phyloP scores from a whole-genome alignment of 2,113 vertebrate genomes.

The Poicephalus gulielmi region DNA sequence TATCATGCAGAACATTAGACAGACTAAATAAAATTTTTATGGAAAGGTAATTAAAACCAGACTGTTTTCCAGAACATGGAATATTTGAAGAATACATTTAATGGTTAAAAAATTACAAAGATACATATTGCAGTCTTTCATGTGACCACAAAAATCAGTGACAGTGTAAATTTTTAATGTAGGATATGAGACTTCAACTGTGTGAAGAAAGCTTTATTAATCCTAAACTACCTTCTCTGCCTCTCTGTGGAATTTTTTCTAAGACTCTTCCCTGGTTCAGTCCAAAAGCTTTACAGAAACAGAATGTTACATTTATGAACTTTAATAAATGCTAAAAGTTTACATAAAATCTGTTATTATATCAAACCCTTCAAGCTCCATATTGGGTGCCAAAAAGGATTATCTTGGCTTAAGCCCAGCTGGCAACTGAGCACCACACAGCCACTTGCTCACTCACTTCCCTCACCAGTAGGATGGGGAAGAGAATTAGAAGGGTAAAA shows the following conservation, averaged over 20 bases:
- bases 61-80: background rate
- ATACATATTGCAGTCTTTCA: background rate
- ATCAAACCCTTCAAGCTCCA: background rate
- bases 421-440: background rate
- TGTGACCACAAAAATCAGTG: background rate
- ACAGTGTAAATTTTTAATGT: background rate
- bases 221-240: background rate
- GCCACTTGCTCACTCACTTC: background rate
- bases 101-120: background rate
- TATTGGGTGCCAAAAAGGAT: too few relatives aligned
- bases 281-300: background rate
- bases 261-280: background rate
- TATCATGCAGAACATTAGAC: background rate
- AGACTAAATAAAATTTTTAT: background rate
- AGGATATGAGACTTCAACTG: background rate
- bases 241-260: background rate
- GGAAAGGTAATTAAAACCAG: background rate
- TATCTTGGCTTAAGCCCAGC: background rate
- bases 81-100: background rate
- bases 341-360: rapidly evolving
- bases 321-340: background rate
- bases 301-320: background rate
- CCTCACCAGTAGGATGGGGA: background rate
- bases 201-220: background rate
- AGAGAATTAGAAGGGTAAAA: background rate